Evolutionary conservation across 2,888 invertebrate species (phyloP).

Genomic region (Euphydryas editha): DNA sequence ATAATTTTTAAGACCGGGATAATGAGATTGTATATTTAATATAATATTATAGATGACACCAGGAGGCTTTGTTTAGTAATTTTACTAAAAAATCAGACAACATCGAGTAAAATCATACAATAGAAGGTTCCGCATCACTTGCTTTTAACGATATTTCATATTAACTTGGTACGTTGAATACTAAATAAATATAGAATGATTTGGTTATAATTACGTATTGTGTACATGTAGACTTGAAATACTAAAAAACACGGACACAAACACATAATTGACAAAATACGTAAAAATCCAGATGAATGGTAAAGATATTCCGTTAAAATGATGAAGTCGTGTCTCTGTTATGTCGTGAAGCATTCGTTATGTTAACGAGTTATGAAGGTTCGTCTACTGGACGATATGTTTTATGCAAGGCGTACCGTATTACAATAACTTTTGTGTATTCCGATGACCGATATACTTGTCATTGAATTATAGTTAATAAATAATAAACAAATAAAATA

Average conservation of each 20-base stretch:
- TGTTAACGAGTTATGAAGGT: slow-evolving; percentile 21
- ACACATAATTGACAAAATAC: background rate
- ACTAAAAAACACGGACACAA: too few species aligned
- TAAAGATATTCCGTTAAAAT: background rate
- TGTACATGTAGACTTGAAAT: too few species aligned
- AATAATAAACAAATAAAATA: background rate
- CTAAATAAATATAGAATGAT: too few species aligned
- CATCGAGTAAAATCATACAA: too few species aligned
- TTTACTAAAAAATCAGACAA: too few species aligned
- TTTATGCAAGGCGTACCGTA: slow-evolving; percentile 18
- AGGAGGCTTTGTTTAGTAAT: too few species aligned
- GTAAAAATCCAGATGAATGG: background rate
- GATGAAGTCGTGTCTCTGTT: slow-evolving; percentile 19
- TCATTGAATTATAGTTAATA: background rate
- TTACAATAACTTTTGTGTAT: background rate
- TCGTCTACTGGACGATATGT: background rate
- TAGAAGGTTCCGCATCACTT: too few species aligned
- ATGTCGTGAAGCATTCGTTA: slow-evolving; percentile 19
- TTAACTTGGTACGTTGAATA: too few species aligned
- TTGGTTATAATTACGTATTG: too few species aligned
- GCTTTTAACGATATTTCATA: too few species aligned
- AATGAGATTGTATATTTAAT: background rate
- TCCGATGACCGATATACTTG: background rate
- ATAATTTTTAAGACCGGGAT: background rate
- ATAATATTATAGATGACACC: too few species aligned